phyloP scores from a whole-genome alignment of 2,113 vertebrate species.

The Apteryx owenii region DNA sequence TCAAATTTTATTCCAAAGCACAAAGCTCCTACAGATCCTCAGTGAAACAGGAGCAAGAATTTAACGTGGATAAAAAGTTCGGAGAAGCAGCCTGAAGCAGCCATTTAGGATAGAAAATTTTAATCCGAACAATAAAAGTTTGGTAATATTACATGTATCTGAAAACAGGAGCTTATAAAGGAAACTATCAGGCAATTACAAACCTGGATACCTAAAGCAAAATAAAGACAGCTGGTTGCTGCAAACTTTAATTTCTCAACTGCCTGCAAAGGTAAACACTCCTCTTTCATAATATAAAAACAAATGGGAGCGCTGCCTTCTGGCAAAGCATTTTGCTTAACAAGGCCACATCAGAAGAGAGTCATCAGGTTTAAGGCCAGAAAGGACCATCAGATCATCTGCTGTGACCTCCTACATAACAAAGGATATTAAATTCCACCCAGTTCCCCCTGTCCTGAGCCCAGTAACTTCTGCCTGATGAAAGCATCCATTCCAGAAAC shows the following conservation, averaged over 20 bases:
- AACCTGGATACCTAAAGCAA: not conserved
- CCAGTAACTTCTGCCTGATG: slow-evolving; percentile 10
- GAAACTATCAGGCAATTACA: not conserved
- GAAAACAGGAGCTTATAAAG: not conserved
- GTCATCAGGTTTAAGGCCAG: slow-evolving; percentile 28
- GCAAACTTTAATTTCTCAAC: not conserved
- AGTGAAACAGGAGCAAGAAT: not conserved
- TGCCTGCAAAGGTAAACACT: not conserved
- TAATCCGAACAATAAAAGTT: not conserved
- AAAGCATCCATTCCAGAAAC: not conserved
- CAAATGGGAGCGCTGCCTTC: slow-evolving; percentile 2
- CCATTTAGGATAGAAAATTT: not conserved
- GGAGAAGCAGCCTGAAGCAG: not conserved
- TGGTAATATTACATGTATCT: not conserved
- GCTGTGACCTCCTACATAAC: not conserved
- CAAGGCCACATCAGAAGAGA: not conserved
- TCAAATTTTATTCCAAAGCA: not conserved
- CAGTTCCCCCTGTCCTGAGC: not conserved
- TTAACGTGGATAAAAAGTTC: not conserved
- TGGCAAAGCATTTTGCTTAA: slow-evolving; percentile 38
- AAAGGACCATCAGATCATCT: slow-evolving; percentile 23
- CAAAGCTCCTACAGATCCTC: not conserved
- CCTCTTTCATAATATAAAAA: not conserved
- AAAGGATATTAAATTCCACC: not conserved
- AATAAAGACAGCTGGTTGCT: not conserved